Evolutionary conservation across 1,140 invertebrate genomes (phyloP).

Genomic region (Papilio machaon): DNA sequence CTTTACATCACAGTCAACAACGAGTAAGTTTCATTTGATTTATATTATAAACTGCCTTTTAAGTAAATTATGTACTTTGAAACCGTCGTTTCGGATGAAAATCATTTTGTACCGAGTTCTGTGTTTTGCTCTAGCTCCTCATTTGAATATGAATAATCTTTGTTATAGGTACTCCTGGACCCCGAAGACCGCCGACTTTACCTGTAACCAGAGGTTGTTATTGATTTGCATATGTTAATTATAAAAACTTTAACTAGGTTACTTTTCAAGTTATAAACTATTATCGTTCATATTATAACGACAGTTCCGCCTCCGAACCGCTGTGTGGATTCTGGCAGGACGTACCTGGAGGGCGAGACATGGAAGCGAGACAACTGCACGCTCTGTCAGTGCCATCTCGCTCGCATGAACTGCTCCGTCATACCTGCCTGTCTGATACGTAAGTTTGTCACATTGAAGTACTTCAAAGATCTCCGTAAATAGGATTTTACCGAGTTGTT

Average conservation of each 20-base stretch:
- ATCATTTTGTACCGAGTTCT: conserved; percentile 15
- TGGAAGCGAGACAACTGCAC: conserved; percentile 86
- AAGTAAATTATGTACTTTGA: too few species aligned
- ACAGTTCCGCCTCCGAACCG: conserved; percentile 47
- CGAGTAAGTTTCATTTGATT: conserved; percentile 48
- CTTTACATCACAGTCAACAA: conserved; percentile 51
- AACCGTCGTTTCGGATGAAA: too few species aligned
- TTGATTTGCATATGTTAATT: not conserved
- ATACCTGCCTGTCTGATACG: conserved; percentile 60
- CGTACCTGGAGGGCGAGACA: conserved; percentile 84
- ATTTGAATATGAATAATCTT: conserved; percentile 7
- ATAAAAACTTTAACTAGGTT: not conserved
- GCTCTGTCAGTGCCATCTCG: conserved; percentile 83
- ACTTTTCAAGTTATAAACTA: not conserved
- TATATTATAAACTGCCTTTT: too few species aligned
- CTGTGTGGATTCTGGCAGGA: conserved; percentile 64
- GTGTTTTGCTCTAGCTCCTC: conserved; percentile 40
- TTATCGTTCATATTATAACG: not conserved
- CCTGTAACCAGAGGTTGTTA: conserved; percentile 46
- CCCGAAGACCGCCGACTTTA: conserved; percentile 42
- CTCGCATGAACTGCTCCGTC: conserved; percentile 83
- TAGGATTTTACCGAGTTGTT: conserved; percentile 19
- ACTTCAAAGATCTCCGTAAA: not conserved
- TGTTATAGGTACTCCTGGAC: conserved; percentile 17
- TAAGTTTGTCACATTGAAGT: conserved; percentile 42